phyloP scores from a whole-genome alignment of 2,888 invertebrate species.

The Aelia acuminata region DNA sequence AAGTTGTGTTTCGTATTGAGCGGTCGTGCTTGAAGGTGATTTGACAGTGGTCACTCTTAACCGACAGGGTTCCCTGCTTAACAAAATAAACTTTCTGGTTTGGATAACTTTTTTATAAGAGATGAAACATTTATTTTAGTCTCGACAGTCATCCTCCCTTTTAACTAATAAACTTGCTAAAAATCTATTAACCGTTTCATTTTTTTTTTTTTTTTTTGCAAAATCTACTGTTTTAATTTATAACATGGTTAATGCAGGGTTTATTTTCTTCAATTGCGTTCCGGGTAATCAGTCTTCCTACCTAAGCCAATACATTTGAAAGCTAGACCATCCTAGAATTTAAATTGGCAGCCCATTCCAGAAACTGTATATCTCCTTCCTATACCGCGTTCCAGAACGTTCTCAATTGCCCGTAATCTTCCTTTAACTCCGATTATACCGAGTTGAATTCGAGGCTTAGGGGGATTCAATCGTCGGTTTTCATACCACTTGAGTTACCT shows the following conservation, averaged over 20 bases:
- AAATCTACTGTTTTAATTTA: not conserved
- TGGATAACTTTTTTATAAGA: no score
- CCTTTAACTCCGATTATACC: not conserved
- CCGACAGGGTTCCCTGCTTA: no score
- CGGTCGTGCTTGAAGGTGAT: no score
- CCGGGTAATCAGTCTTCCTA: not conserved
- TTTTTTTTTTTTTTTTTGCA: no score
- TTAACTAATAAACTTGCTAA: no score
- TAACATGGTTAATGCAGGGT: not conserved
- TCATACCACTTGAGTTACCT: not conserved
- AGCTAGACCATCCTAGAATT: slow-evolving; percentile 2
- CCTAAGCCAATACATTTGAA: not conserved
- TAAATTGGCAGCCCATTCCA: not conserved
- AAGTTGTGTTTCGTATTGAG: no score
- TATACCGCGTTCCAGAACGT: slow-evolving; percentile 17
- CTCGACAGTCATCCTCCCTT: no score
- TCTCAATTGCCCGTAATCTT: slow-evolving; percentile 37
- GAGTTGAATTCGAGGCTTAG: not conserved
- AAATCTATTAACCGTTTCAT: no score
- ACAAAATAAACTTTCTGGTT: no score
- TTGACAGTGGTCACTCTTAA: no score
- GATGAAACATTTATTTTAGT: no score
- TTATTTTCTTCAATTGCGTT: not conserved
- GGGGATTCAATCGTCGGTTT: not conserved
- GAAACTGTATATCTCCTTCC: slow-evolving; percentile 3